Percentiles rank a stretch among this genome's conserved stretches.
Evolutionary conservation across 2,797 vertebrate species (phyloP).

Genomic region (Rhyacichthys aspro): DNA sequence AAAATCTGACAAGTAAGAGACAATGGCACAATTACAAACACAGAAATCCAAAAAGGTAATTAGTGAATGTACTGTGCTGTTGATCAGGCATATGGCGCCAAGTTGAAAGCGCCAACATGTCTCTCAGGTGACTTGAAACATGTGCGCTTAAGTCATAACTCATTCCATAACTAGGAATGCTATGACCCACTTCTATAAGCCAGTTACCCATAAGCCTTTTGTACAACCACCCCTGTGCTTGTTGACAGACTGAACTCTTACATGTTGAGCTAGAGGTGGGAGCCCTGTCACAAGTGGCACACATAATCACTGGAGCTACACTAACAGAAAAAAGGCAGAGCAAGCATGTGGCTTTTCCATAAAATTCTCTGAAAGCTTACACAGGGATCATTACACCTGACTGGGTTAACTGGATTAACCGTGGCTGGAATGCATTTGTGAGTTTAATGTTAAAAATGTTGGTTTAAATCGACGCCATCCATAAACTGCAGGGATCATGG

Average conservation of each 20-base stretch:
- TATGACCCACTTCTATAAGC: neutral
- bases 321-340: neutral
- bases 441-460: slow-evolving; percentile 28
- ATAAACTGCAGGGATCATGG: neutral
- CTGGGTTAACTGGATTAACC: slow-evolving; percentile 42
- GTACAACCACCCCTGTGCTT: neutral
- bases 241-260: neutral
- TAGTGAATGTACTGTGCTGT: too few relatives aligned
- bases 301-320: slow-evolving; percentile 1
- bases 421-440: slow-evolving; percentile 42
- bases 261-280: neutral
- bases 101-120: neutral
- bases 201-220: neutral
- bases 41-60: neutral
- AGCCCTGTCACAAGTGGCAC: slow-evolving; percentile 3
- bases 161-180: neutral
- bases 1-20: slow-evolving; percentile 77
- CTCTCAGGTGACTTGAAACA: neutral
- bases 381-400: slow-evolving; percentile 50
- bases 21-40: neutral
- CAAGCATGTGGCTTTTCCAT: slow-evolving; percentile 13
- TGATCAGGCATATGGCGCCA: too few relatives aligned
- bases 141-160: neutral
- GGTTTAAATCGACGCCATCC: neutral
- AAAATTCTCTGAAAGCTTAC: slow-evolving; percentile 54